Evolutionary conservation across 2,888 invertebrate species (phyloP).

Genomic region (Ochlodes sylvanus): DNA sequence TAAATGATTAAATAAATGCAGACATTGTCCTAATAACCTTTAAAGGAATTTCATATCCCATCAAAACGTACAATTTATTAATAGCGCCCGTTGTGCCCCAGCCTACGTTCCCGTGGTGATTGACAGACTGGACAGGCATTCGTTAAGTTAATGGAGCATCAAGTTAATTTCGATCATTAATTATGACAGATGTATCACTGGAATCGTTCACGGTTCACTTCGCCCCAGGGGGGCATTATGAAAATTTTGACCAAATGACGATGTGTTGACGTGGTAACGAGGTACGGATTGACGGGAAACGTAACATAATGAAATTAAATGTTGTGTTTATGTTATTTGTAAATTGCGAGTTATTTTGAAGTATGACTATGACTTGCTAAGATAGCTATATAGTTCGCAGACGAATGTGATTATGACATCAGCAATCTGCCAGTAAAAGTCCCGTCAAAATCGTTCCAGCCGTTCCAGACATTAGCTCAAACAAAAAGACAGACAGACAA

Average conservation of each 20-base stretch:
- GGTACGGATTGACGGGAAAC: constrained; percentile 23
- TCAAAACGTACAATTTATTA: neutral
- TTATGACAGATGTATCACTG: constrained; percentile 56
- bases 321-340: neutral
- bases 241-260: constrained; percentile 32
- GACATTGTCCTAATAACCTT: neutral
- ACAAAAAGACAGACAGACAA: too few relatives aligned
- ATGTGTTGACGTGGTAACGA: constrained; percentile 31
- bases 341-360: neutral
- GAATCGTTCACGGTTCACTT: constrained; percentile 28
- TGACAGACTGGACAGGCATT: constrained; percentile 63
- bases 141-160: constrained; percentile 61
- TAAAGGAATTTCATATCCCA: neutral
- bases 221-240: constrained; percentile 30
- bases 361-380: too few relatives aligned
- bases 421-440: too few relatives aligned
- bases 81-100: constrained; percentile 1
- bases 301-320: constrained; percentile 14
- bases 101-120: constrained; percentile 49
- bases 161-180: constrained; percentile 54
- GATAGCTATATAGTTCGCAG: too few relatives aligned
- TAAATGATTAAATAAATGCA: too few relatives aligned
- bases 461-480: too few relatives aligned
- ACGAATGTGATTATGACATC: too few relatives aligned
- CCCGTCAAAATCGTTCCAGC: too few relatives aligned